Conservation (phyloP, 2,113 vertebrate species). For the Dasyornis broadbenti region DNA sequence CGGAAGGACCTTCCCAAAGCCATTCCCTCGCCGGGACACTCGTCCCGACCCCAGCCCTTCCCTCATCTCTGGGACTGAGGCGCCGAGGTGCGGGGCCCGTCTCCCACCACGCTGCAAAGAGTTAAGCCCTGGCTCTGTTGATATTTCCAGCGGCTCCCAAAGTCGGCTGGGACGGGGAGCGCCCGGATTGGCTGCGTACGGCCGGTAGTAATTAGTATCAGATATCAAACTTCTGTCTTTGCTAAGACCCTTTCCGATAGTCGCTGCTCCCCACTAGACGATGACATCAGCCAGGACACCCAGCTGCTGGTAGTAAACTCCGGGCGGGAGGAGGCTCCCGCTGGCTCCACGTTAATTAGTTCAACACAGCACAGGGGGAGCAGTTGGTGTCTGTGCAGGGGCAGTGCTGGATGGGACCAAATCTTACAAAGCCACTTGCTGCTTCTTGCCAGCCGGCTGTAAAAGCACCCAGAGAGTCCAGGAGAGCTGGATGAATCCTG, state of each 20-base stretch:
- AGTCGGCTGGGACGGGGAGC: constrained; percentile 14
- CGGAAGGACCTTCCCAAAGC: too few species aligned
- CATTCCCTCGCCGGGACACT: fast-evolving
- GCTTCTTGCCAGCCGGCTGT: constrained; percentile 37
- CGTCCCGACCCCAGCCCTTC: neutral
- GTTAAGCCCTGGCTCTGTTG: constrained; percentile 51
- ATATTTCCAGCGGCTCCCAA: constrained; percentile 25
- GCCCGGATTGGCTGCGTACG: constrained; percentile 73
- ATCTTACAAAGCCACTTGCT: constrained; percentile 59
- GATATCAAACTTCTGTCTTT: constrained; percentile 77
- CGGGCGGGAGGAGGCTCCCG: constrained; percentile 76
- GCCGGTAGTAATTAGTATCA: constrained; percentile 79
- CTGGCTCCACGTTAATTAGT: constrained; percentile 72
- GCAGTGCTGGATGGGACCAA: constrained; percentile 85
- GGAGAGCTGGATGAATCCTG: constrained; percentile 66
- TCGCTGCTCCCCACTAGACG: constrained; percentile 64
- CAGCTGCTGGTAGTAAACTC: constrained; percentile 66
- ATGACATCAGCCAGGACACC: constrained; percentile 80
- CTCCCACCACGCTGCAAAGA: constrained; percentile 40
- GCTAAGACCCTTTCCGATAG: constrained; percentile 71
- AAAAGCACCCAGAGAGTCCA: constrained; percentile 38
- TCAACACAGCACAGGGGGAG: constrained; percentile 75
- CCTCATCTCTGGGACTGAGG: fast-evolving
- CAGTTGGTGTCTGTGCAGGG: constrained; percentile 77
- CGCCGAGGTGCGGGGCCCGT: fast-evolving